Conservation (phyloP, 2,113 vertebrate genomes). For the Dolichotis patagonum region DNA sequence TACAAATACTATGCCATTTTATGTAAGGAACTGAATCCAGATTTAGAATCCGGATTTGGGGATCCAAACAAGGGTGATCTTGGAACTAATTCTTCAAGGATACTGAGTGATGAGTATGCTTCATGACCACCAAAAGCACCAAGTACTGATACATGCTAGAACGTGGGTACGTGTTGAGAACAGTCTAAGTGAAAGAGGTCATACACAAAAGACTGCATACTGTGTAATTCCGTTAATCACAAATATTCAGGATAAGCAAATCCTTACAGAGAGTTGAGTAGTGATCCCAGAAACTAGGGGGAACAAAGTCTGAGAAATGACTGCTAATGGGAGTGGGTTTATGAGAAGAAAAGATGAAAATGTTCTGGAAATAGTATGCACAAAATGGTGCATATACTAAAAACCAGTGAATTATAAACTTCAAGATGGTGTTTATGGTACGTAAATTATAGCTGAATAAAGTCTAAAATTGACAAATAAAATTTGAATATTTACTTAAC, state of each 20-base stretch:
- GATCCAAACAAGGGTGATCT: not conserved
- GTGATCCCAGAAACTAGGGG: not conserved
- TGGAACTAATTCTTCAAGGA: not conserved
- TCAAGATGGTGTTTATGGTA: not conserved
- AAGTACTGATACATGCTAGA: not conserved
- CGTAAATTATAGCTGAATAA: not conserved
- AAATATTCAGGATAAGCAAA: not conserved
- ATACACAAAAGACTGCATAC: not conserved
- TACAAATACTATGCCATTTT: not conserved
- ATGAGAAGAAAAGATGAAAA: not conserved
- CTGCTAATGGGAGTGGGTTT: too few relatives aligned
- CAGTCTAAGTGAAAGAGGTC: constrained; percentile 1
- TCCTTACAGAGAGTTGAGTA: not conserved
- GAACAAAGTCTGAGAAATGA: not conserved
- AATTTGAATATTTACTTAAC: constrained; percentile 1
- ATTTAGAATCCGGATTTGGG: not conserved
- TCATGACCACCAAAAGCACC: not conserved
- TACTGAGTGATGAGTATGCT: not conserved
- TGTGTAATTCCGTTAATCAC: not conserved
- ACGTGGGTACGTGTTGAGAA: not conserved
- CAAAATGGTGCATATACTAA: not conserved
- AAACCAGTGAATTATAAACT: not conserved
- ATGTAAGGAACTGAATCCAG: not conserved
- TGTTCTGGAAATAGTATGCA: not conserved
- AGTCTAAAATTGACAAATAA: constrained; percentile 2